A percentile compares a stretch with the other conserved stretches of the same genome.
phyloP scores from a whole-genome alignment of 2,888 invertebrate species.

The Spialia ferax region DNA sequence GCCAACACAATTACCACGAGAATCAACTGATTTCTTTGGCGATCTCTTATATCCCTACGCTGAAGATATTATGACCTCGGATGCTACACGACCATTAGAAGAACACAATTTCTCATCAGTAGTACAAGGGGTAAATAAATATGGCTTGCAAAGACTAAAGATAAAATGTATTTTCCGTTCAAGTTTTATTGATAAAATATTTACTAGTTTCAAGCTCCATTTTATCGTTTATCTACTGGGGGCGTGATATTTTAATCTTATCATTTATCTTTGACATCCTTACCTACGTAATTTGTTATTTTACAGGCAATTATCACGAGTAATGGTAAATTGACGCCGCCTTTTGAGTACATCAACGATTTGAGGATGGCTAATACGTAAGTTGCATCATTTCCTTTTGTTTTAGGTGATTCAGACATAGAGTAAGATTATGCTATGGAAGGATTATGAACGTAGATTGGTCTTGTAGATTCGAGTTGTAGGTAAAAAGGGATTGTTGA shows the following conservation, averaged over 20 bases:
- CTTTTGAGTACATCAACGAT: slow-evolving; percentile 98
- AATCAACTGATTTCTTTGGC: slow-evolving; percentile 99
- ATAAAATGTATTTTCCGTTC: background rate
- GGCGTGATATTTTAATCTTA: slow-evolving; percentile 4
- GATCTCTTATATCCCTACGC: slow-evolving; percentile 96
- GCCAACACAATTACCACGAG: slow-evolving; percentile 99
- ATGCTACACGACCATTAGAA: slow-evolving; percentile 92
- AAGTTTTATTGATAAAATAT: background rate
- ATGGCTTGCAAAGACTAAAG: slow-evolving; percentile 14
- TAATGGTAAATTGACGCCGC: slow-evolving; percentile 96
- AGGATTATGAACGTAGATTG: no score
- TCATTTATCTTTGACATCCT: slow-evolving; percentile 6
- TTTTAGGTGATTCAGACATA: no score
- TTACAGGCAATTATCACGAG: slow-evolving; percentile 98
- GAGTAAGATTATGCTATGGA: no score
- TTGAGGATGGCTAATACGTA: slow-evolving; percentile 90
- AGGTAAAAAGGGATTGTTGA: no score
- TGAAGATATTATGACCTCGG: slow-evolving; percentile 94
- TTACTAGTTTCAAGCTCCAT: background rate
- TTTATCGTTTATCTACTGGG: background rate
- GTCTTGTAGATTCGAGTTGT: no score
- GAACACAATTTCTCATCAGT: slow-evolving; percentile 92
- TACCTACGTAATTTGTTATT: background rate
- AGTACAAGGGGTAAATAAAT: slow-evolving; percentile 88
- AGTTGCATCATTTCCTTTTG: slow-evolving; percentile 50